Percentiles rank a stretch among this genome's conserved stretches.
Evolutionary conservation across 2,797 vertebrate species (phyloP).

Genomic region (Myripristis jacobus): DNA sequence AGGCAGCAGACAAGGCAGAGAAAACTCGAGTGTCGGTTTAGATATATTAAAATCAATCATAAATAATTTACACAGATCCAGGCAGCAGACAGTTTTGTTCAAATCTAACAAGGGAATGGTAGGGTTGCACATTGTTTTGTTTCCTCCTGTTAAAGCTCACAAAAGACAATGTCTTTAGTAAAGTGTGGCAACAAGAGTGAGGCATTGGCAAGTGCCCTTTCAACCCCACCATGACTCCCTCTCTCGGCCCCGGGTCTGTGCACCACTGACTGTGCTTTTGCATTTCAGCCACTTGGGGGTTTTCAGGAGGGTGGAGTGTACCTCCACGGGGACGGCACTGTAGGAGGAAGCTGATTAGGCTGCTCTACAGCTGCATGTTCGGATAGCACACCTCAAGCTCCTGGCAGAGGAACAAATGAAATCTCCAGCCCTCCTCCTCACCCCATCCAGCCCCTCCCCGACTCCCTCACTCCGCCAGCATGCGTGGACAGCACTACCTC

Average conservation of each 20-base stretch:
- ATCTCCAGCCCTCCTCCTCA: slow-evolving; percentile 49
- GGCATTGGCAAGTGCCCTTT: slow-evolving; percentile 8
- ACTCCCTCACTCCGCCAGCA: slow-evolving; percentile 39
- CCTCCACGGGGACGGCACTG: slow-evolving; percentile 50
- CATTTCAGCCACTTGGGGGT: slow-evolving; percentile 49
- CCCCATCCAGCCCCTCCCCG: neutral
- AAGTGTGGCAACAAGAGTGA: slow-evolving; percentile 16
- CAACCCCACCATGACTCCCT: neutral
- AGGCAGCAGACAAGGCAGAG: neutral
- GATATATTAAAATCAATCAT: no score
- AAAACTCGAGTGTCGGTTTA: neutral
- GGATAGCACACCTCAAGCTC: slow-evolving; percentile 68
- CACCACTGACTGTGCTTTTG: slow-evolving; percentile 37
- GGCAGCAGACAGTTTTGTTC: no score
- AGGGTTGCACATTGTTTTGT: no score
- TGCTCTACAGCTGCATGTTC: slow-evolving; percentile 60
- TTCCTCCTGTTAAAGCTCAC: no score
- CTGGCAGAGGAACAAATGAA: slow-evolving; percentile 62
- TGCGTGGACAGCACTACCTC: slow-evolving; percentile 25
- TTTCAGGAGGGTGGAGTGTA: slow-evolving; percentile 43
- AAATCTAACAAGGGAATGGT: no score
- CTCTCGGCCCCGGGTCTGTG: neutral
- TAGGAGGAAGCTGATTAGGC: slow-evolving; percentile 70
- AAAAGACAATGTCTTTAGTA: slow-evolving; percentile 39
- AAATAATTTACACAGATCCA: no score